phyloP scores from a whole-genome alignment of 1,140 invertebrate species.

The Polypedilum pembai region DNA sequence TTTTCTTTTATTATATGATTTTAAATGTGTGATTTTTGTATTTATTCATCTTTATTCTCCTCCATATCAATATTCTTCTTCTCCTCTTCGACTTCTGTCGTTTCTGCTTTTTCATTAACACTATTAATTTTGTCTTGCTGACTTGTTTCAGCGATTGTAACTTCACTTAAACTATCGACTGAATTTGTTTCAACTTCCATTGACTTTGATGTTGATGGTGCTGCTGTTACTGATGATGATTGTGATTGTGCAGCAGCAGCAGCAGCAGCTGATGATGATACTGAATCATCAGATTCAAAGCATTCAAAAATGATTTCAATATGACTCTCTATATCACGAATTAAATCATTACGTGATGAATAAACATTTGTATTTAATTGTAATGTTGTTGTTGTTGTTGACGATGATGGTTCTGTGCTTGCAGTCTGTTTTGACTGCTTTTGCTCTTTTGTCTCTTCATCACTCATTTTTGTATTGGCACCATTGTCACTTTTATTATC shows the following conservation, averaged over 20 bases:
- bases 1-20: no score
- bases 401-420: neutral
- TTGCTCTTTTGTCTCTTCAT: neutral
- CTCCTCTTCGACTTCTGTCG: no score
- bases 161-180: neutral
- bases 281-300: neutral
- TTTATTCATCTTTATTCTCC: no score
- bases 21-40: no score
- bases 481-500: neutral
- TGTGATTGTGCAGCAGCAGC: neutral
- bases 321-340: constrained; percentile 8
- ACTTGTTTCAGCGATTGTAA: neutral
- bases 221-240: neutral
- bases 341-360: neutral
- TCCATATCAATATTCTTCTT: no score
- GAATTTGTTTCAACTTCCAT: neutral
- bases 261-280: neutral
- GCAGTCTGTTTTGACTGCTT: neutral
- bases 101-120: no score
- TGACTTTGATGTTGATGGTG: neutral
- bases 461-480: neutral
- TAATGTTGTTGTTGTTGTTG: neutral
- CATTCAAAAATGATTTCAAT: constrained; percentile 24
- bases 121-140: no score
- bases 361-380: neutral